Conservation (phyloP, 2,888 invertebrate genomes). For the Paralinhomoeus sp. region DNA sequence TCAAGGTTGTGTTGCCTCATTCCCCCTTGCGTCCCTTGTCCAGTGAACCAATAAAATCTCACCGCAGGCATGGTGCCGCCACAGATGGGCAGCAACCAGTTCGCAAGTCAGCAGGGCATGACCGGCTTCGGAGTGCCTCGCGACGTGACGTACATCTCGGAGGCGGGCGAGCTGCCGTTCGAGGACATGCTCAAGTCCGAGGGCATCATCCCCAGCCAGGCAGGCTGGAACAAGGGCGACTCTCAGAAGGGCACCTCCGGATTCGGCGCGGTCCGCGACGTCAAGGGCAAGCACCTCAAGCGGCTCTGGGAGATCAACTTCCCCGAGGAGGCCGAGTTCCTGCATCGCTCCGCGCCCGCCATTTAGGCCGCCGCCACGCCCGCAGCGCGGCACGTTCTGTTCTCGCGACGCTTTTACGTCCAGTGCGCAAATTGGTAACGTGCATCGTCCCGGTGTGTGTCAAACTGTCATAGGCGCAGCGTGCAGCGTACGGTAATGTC, state of each 20-base stretch:
- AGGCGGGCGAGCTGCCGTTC: slow-evolving; percentile 23
- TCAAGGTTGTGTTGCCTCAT: too few relatives aligned
- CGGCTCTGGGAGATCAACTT: slow-evolving; percentile 25
- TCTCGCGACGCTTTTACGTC: too few relatives aligned
- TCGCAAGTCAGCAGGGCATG: slow-evolving; percentile 19
- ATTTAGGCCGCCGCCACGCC: too few relatives aligned
- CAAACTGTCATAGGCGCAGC: too few relatives aligned
- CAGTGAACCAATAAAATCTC: too few relatives aligned
- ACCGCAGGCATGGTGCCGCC: slow-evolving; percentile 2
- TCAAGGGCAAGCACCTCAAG: slow-evolving; percentile 25
- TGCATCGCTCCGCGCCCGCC: too few relatives aligned
- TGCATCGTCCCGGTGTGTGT: too few relatives aligned
- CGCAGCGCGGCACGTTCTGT: too few relatives aligned
- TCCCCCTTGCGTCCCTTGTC: too few relatives aligned
- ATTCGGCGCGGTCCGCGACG: slow-evolving; percentile 24
- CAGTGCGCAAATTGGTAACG: too few relatives aligned
- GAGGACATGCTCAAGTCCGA: slow-evolving; percentile 19
- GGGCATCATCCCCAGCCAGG: slow-evolving; percentile 24
- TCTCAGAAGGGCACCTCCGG: slow-evolving; percentile 24
- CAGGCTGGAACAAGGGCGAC: slow-evolving; percentile 26
- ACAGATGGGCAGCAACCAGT: slow-evolving; percentile 8
- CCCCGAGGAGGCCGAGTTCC: slow-evolving; percentile 15
- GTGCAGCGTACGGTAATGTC: too few relatives aligned
- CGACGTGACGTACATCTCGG: slow-evolving; percentile 23
- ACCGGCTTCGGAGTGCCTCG: slow-evolving; percentile 19